phyloP scores from a whole-genome alignment of 53 echinoderm and acorn worm genomes.

The Echinarachnius parma region DNA sequence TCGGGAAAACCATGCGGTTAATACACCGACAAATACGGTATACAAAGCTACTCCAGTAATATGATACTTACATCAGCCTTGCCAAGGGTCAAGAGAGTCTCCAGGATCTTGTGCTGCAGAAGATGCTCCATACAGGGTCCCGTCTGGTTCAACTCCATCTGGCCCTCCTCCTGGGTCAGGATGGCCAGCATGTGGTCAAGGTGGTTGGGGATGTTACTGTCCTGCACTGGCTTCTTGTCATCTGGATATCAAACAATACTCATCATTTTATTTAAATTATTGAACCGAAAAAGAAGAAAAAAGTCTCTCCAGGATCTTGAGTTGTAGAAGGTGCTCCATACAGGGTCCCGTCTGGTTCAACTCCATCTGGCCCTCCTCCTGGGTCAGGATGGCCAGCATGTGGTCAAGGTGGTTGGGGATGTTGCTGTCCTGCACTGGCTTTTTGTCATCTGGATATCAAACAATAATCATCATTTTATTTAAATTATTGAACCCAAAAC shows the following conservation, averaged over 20 bases:
- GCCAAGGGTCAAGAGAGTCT: constrained; percentile 85
- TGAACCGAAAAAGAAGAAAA: too few relatives aligned
- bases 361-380: constrained; percentile 83
- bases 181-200: constrained; percentile 92
- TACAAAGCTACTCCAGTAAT: too few relatives aligned
- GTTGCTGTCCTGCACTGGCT: constrained; percentile 94
- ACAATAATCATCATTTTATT: too few relatives aligned
- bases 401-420: constrained; percentile 94
- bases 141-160: constrained; percentile 86
- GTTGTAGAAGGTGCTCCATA: constrained; percentile 96
- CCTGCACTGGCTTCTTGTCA: constrained; percentile 97
- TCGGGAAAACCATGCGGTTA: too few relatives aligned
- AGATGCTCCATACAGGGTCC: constrained; percentile 99
- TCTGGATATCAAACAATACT: constrained; percentile 52
- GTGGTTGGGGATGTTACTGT: constrained; percentile 93
- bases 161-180: constrained; percentile 79
- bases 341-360: constrained; percentile 94
- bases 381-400: constrained; percentile 85
- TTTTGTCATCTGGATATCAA: constrained; percentile 78
- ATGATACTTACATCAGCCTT: constrained; percentile 89
- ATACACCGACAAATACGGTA: too few relatives aligned
- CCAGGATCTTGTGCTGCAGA: constrained; percentile 97
- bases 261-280: too few relatives aligned
- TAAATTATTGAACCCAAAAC: too few relatives aligned
- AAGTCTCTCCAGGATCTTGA: constrained; percentile 98